phyloP scores from a whole-genome alignment of 2,113 vertebrate species.

The Brachionichthys hirsutus region DNA sequence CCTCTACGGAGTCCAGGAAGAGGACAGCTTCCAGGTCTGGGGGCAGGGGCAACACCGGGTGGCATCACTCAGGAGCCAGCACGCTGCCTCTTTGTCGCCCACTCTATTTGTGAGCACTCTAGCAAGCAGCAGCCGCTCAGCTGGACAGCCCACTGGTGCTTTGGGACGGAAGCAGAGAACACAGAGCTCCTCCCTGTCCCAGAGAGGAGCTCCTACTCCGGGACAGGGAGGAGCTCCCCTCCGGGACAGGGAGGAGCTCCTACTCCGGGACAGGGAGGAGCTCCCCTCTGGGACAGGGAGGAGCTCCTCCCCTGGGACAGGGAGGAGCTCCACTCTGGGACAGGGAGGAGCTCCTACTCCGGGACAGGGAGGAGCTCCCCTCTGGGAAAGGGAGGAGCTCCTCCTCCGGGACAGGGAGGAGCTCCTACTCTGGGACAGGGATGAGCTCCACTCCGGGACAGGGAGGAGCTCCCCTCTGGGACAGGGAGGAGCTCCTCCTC shows the following conservation, averaged over 20 bases:
- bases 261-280: constrained; percentile 45
- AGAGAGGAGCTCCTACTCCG: constrained; percentile 43
- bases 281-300: no score
- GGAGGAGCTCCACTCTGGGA: no score
- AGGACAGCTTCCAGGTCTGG: constrained; percentile 14
- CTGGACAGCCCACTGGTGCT: constrained; percentile 43
- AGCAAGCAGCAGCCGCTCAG: constrained; percentile 56
- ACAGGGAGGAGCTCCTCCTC: no score
- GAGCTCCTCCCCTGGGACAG: constrained; percentile 42
- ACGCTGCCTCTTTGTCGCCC: constrained; percentile 16
- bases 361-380: no score
- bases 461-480: no score
- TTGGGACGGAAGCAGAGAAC: constrained; percentile 33
- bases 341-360: constrained; percentile 43
- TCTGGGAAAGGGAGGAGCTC: no score
- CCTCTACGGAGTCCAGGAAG: constrained; percentile 23
- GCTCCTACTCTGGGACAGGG: no score
- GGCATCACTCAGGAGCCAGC: constrained; percentile 1
- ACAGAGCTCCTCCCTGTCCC: no score
- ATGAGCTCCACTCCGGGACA: no score
- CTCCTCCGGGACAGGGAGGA: no score
- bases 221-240: no score
- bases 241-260: no score
- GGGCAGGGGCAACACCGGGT: constrained; percentile 1
- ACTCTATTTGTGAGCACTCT: constrained; percentile 52